Evolutionary conservation across 1,140 invertebrate species (phyloP), one percentile per base, ranked within the genome.

Genomic region (Phymastichus coffea): DNA sequence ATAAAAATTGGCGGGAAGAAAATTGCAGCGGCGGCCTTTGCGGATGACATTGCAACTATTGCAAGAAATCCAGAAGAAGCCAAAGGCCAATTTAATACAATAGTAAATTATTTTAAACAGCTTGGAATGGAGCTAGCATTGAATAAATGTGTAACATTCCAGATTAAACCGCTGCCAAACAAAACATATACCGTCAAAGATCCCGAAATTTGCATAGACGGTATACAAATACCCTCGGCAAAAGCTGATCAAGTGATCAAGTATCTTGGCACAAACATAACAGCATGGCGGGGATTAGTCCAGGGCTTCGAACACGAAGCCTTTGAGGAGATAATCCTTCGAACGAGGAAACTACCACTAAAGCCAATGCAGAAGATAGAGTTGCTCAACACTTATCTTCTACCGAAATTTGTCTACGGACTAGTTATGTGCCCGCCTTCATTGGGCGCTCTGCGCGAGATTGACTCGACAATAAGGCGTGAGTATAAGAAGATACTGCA

Each of bases 11-110:
- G 57, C 15, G 48, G 43, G 1, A 52, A 51, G 14, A 35, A 15
- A 2, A 17, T 69, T 7, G 72, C 69, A 4, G 65, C 70, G 0
- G 49, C 77, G 19, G 77, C 72, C 0, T 80, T 74, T 47, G 77
- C 79, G 6, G 78, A 79, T 46, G 79, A 81, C 48, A 30, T 79
- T 3, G 52, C 76, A 3, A 10, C 19, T 23, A 2, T 44, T 0
- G 43, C 19, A 4, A 25, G 7, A 14, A n/a, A 15, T 8, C n/a
- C 3, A 14, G 14, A 12, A 2, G 10, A 4, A 14, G 43, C 43
- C 1, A 12, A 2, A 3, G n/a, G n/a, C 1, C 22, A 44, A n/a
- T 9, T 22, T 2, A 2, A 12, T 1, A 44, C 25, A 2, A 25
- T 17, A 62, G 30, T 0, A 12, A 30, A 2, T 10, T 67, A 0